Evolutionary conservation across 2,113 vertebrate genomes (phyloP).

Genomic region (Cranoglanis bouderius): DNA sequence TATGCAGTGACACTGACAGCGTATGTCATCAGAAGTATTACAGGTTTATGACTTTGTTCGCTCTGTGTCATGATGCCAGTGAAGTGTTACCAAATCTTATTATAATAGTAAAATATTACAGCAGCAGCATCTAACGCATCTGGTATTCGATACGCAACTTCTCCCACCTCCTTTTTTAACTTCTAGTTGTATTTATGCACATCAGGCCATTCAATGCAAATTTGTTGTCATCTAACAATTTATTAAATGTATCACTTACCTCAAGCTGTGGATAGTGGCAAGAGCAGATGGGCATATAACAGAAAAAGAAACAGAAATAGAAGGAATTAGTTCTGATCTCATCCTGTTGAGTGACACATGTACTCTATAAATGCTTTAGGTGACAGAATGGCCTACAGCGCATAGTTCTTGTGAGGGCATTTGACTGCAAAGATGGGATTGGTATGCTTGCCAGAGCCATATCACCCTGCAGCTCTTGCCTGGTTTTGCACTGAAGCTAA

Average conservation of each 20-base stretch:
- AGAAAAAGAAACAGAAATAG: slow-evolving; percentile 21
- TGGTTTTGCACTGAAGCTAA: no score
- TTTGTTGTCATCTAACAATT: neutral
- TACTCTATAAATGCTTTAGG: slow-evolving; percentile 28
- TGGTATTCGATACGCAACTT: neutral
- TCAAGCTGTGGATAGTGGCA: slow-evolving; percentile 59
- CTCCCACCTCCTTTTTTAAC: neutral
- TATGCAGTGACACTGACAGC: neutral
- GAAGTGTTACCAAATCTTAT: neutral
- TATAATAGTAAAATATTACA: neutral
- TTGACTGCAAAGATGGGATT: slow-evolving; percentile 13
- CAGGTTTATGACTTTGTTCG: neutral
- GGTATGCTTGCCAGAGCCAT: no score
- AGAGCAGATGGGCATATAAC: slow-evolving; percentile 41
- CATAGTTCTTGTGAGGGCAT: slow-evolving; percentile 44
- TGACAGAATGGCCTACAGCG: neutral
- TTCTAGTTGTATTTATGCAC: neutral
- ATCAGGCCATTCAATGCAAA: neutral
- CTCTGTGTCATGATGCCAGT: neutral
- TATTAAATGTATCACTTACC: slow-evolving; percentile 52
- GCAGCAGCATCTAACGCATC: no score
- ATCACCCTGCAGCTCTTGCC: no score
- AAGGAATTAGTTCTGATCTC: slow-evolving; percentile 37
- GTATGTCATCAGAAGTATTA: neutral
- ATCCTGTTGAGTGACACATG: slow-evolving; percentile 41